Evolutionary conservation across 1,140 invertebrate genomes (phyloP), one percentile per base, ranked within the genome.

Genomic region (Trissolcus basalis): DNA sequence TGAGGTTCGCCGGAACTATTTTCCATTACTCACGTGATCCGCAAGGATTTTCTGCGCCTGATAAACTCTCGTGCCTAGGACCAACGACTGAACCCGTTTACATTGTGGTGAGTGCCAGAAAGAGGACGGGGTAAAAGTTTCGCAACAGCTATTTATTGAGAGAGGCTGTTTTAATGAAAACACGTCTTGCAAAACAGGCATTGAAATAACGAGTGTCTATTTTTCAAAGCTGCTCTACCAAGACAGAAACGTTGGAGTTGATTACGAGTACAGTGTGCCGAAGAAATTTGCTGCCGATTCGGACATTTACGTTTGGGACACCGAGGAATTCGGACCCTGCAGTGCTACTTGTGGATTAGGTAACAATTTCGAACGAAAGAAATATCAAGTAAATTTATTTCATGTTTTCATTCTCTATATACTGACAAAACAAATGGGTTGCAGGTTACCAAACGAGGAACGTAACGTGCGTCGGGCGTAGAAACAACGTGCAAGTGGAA

Each of bases 261-360:
- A 93, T 60, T 98, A 97, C 85, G 95, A 98, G 82, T 99, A 98
- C 88, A 97, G 95, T 71, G 90, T 98, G 13, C 95, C 96, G 0
- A 92, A 92, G 43, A 91, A 91, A 15, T 87, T 94, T 4, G 91
- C 92, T 7, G 90, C 89, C 0, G 90, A 92, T 74, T 90, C 92
- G 41, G 93, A 94, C 61, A 91, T 90, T 19, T 97, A 97, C 84
- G 89, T 90, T 7, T 97, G 96, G 96, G 90, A 92, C 5, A 91
- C 91, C 79, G 94, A 93, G 36, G 92, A 94, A 63, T 98, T 94
- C 86, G 92, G 92, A 4, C 88, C 91, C 0, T 99, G 97, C 85
- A 94, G 92, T 61, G 91, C 90, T 2, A 90, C 92, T 6, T 99
- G 97, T 84, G 97, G 97, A 13, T 94, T 94, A 90, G 97, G 96